These are phyloP conservation scores for Numenius phaeopus DNA, from an alignment of 2,797 vertebrate genomes.

Conservation along the genomic window DNA sequence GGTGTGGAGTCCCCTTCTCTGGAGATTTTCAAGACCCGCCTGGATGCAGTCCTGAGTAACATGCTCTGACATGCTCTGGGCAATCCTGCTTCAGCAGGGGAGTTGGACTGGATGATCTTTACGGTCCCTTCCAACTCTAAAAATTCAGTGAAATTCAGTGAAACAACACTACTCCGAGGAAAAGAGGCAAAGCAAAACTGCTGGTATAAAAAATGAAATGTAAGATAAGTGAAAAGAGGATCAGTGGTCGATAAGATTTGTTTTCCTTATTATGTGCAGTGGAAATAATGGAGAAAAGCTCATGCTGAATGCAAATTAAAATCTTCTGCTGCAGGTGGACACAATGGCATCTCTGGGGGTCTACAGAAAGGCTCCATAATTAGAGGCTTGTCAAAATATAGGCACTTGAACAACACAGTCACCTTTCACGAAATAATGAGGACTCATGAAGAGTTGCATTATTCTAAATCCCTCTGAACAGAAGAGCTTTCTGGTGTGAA, in stretches of 20 bases:
- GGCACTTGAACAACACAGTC: background rate
- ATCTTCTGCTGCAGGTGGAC: background rate
- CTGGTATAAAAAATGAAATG: background rate
- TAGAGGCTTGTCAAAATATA: background rate
- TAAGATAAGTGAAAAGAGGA: background rate
- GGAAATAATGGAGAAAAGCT: conserved; percentile 1
- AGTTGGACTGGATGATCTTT: no score
- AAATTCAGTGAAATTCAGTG: no score
- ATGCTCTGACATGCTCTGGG: no score
- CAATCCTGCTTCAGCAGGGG: no score
- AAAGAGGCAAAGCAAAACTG: background rate
- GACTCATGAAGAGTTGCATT: background rate
- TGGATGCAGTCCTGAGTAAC: no score
- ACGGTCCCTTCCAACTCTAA: no score
- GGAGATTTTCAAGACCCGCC: no score
- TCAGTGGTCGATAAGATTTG: background rate
- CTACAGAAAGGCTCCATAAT: background rate
- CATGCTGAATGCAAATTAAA: conserved; percentile 35
- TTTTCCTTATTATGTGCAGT: background rate
- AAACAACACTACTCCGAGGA: background rate
- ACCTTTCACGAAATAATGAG: conserved; percentile 11
- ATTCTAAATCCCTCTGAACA: background rate
- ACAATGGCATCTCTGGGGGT: conserved; percentile 29
- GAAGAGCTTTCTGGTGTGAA: background rate
- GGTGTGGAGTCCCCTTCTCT: no score